Conservation (phyloP, 2,113 vertebrate species). For the Tringa solitaria region DNA sequence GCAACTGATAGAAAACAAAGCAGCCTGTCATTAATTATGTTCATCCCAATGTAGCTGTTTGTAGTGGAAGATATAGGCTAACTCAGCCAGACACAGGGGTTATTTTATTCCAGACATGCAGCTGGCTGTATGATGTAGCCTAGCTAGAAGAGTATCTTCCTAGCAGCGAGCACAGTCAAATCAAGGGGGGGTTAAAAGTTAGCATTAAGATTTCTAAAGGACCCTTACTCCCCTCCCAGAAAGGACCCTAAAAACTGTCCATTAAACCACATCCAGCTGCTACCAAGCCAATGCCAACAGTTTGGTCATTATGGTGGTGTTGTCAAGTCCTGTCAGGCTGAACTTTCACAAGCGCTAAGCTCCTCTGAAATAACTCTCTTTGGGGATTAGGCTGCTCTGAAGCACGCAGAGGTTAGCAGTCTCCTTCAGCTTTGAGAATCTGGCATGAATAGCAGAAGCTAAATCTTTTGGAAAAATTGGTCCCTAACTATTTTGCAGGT, state of each 20-base stretch:
- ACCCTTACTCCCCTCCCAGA: background rate
- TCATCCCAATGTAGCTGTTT: background rate
- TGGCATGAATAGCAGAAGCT: background rate
- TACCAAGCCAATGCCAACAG: background rate
- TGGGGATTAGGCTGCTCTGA: background rate
- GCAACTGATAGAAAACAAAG: background rate
- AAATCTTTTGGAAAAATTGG: background rate
- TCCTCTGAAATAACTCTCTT: background rate
- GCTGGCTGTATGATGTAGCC: background rate
- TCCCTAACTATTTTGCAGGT: background rate
- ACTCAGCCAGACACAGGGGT: fast-evolving
- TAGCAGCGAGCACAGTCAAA: background rate
- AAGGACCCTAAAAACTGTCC: background rate
- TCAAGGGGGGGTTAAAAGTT: fast-evolving
- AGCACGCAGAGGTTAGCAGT: fast-evolving
- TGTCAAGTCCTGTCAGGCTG: background rate
- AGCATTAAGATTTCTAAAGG: background rate
- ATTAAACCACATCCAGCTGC: background rate
- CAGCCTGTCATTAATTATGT: background rate
- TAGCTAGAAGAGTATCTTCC: background rate
- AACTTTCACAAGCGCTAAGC: background rate
- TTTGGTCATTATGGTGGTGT: background rate
- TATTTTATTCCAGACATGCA: background rate
- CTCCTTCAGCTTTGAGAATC: background rate
- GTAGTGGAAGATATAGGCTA: background rate